Evolutionary conservation across 2,113 vertebrate species (phyloP).

Genomic region (Pyxicephalus adspersus): DNA sequence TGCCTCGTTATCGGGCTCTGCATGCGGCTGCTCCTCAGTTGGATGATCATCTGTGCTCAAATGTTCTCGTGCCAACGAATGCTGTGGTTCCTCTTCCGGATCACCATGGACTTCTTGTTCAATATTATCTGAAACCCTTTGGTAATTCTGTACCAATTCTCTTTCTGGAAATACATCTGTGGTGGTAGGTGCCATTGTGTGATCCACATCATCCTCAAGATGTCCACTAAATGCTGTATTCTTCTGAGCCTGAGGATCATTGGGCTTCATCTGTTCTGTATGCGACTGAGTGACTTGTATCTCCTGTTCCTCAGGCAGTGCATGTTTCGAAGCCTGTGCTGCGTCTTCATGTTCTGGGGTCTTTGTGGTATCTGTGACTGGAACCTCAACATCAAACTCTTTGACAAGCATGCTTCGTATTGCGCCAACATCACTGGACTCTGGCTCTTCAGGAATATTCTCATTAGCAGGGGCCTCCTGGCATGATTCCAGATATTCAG

Average conservation of each 20-base stretch:
- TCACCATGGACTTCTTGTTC: not conserved
- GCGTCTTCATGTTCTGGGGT: not conserved
- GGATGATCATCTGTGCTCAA: not conserved
- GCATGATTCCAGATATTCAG: constrained; percentile 73
- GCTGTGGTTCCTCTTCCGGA: not conserved
- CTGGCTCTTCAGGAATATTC: constrained; percentile 70
- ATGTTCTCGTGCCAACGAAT: not conserved
- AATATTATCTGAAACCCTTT: not conserved
- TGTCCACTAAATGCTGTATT: not conserved
- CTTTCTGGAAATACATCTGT: not conserved
- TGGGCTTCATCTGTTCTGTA: constrained; percentile 12
- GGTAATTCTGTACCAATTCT: not conserved
- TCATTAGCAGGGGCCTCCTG: constrained; percentile 74
- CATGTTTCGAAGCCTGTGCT: not conserved
- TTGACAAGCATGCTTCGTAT: constrained; percentile 76
- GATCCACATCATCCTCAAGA: not conserved
- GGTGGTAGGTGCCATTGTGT: not conserved
- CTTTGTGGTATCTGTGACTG: not conserved
- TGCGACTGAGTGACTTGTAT: constrained; percentile 61
- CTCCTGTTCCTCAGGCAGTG: constrained; percentile 22
- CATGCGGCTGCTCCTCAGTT: not conserved
- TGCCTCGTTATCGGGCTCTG: not conserved
- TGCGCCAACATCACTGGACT: constrained; percentile 67
- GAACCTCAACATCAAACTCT: constrained; percentile 64
- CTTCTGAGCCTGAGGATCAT: constrained; percentile 34